Percentiles rank a stretch among this genome's conserved stretches.
phyloP scores from a whole-genome alignment of 2,797 vertebrate species.

The Sitta carolinensis region DNA sequence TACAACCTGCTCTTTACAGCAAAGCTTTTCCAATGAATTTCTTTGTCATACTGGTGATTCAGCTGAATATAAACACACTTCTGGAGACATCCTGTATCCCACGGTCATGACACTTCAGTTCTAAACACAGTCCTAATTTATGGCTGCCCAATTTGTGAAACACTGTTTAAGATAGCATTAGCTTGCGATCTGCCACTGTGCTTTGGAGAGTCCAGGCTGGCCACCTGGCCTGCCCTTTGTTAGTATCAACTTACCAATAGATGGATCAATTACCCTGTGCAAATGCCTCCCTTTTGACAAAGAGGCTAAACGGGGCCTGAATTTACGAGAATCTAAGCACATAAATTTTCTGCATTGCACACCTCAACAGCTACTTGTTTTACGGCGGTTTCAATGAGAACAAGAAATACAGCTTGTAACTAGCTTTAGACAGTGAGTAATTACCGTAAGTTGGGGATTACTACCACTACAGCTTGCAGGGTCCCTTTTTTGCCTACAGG shows the following conservation, averaged over 20 bases:
- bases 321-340: background rate
- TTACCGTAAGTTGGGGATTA: background rate
- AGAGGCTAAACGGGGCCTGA: background rate
- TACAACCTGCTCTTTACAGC: background rate
- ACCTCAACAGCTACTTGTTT: background rate
- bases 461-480: background rate
- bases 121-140: background rate
- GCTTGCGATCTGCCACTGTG: background rate
- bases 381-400: rapidly evolving
- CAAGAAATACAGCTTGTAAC: background rate
- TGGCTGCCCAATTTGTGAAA: background rate
- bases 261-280: background rate
- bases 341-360: background rate
- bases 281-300: background rate
- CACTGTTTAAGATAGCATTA: background rate
- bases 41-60: background rate
- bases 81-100: background rate
- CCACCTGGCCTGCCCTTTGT: background rate
- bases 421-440: background rate
- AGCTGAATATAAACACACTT: background rate
- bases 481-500: background rate
- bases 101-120: background rate
- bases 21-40: background rate
- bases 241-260: background rate
- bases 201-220: background rate